These are phyloP conservation scores for Zaprionus inermis DNA, from an alignment of 1,140 invertebrate species.

Conservation along the genomic window DNA sequence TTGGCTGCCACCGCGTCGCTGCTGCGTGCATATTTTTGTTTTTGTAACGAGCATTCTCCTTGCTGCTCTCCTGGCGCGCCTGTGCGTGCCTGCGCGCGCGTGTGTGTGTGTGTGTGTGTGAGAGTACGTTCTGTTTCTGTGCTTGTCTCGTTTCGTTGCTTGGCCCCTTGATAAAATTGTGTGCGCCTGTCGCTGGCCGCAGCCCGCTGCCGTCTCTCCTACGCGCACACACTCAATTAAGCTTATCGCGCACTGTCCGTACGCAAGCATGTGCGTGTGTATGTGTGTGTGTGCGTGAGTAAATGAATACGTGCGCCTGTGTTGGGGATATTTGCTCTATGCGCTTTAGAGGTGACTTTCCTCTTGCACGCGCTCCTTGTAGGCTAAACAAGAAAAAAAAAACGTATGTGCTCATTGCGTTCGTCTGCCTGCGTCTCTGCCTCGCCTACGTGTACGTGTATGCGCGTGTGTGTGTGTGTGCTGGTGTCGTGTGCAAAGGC, in stretches of 20 bases:
- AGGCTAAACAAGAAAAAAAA: conserved; percentile 49
- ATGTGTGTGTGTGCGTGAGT: conserved; percentile 22
- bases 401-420: conserved; percentile 46
- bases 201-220: conserved; percentile 36
- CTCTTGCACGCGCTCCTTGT: conserved; percentile 72
- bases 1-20: neutral
- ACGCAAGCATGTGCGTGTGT: conserved; percentile 4
- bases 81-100: conserved; percentile 6
- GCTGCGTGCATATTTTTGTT: conserved; percentile 57
- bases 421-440: conserved; percentile 33
- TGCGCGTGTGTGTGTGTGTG: conserved; percentile 26
- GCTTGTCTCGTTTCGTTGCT: conserved; percentile 46
- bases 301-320: conserved; percentile 28
- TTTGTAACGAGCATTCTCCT: conserved; percentile 41
- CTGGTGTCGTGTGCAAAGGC: conserved; percentile 82
- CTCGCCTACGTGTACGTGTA: neutral
- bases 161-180: conserved; percentile 72
- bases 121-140: conserved; percentile 23
- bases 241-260: conserved; percentile 75
- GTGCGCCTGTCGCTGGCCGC: conserved; percentile 37
- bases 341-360: conserved; percentile 81
- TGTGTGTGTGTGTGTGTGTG: conserved; percentile 8
- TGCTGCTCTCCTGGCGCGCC: conserved; percentile 72
- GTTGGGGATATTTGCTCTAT: conserved; percentile 69
- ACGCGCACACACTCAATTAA: conserved; percentile 75